These are phyloP conservation scores for Ceramica pisi DNA, from an alignment of 2,888 invertebrate genomes.

Conservation along the genomic window DNA sequence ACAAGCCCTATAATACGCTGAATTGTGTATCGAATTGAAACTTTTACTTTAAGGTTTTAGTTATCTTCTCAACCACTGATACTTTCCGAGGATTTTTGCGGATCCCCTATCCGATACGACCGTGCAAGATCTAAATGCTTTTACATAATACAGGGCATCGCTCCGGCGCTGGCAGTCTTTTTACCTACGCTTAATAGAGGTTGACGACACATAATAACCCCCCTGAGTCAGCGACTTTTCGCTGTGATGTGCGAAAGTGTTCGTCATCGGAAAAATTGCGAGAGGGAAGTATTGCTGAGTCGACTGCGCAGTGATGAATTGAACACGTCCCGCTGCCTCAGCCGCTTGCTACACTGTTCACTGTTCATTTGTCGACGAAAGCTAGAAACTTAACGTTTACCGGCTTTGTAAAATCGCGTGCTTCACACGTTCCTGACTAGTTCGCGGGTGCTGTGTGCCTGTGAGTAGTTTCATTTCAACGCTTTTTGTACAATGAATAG, in stretches of 20 bases:
- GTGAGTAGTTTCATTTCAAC: conserved; percentile 30
- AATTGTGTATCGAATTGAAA: conserved; percentile 36
- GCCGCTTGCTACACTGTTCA: conserved; percentile 59
- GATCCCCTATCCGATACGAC: conserved; percentile 9
- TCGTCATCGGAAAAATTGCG: conserved; percentile 82
- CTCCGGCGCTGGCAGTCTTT: conserved; percentile 28
- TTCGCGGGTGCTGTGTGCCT: conserved; percentile 19
- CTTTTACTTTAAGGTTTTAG: conserved; percentile 34
- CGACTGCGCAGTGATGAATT: conserved; percentile 70
- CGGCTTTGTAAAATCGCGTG: conserved; percentile 59
- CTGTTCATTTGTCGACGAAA: conserved; percentile 67
- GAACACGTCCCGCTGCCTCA: conserved; percentile 67
- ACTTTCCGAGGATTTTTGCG: conserved; percentile 14
- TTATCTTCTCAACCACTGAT: conserved; percentile 25
- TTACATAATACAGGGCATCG: conserved; percentile 15
- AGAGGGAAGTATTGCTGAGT: conserved; percentile 69
- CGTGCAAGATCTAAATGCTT: conserved; percentile 14
- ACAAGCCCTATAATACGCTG: conserved; percentile 25
- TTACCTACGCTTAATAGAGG: conserved; percentile 60
- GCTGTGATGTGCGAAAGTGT: conserved; percentile 74
- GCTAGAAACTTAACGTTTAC: conserved; percentile 63
- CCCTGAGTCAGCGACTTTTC: conserved; percentile 71
- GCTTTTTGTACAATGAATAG: conserved; percentile 19
- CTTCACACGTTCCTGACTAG: conserved; percentile 59
- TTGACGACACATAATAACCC: conserved; percentile 68